Conservation (phyloP, 2,797 vertebrate genomes). For the Eulemur coronatus region DNA sequence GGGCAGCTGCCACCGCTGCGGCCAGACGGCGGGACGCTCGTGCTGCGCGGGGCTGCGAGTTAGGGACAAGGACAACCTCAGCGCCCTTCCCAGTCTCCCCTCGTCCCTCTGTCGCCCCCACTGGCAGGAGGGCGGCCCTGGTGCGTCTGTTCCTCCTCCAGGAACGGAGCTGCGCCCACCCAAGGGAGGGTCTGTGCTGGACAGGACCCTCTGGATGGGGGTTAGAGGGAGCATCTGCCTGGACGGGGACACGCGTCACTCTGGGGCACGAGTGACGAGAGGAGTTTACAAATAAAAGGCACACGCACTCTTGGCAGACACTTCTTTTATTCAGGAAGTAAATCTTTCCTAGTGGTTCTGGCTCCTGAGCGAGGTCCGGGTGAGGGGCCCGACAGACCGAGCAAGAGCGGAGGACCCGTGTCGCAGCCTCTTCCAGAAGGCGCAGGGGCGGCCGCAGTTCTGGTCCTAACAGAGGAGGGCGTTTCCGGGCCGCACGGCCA, state of each 20-base stretch:
- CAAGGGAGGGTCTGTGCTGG: background rate
- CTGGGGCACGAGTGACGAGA: fast-evolving
- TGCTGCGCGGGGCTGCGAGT: fast-evolving
- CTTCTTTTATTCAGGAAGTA: conserved; percentile 63
- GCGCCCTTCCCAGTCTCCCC: no score
- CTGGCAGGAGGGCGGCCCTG: background rate
- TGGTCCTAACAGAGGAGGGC: background rate
- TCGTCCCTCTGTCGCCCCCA: fast-evolving
- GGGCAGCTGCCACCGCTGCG: fast-evolving
- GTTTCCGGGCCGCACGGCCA: background rate
- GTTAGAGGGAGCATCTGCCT: fast-evolving
- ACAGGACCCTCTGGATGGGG: background rate
- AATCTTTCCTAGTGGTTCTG: background rate
- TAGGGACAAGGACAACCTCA: fast-evolving
- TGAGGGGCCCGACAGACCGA: background rate
- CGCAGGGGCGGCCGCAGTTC: no score
- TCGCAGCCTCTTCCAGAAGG: background rate
- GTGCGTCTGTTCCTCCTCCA: background rate
- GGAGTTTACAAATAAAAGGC: background rate
- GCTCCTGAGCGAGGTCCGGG: background rate
- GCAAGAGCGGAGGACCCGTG: background rate
- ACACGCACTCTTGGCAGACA: background rate
- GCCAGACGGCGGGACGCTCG: fast-evolving
- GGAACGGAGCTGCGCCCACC: fast-evolving
- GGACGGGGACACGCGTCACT: fast-evolving